Conservation (phyloP, 2,797 vertebrate genomes). For the Paedocypris micromegethes region DNA sequence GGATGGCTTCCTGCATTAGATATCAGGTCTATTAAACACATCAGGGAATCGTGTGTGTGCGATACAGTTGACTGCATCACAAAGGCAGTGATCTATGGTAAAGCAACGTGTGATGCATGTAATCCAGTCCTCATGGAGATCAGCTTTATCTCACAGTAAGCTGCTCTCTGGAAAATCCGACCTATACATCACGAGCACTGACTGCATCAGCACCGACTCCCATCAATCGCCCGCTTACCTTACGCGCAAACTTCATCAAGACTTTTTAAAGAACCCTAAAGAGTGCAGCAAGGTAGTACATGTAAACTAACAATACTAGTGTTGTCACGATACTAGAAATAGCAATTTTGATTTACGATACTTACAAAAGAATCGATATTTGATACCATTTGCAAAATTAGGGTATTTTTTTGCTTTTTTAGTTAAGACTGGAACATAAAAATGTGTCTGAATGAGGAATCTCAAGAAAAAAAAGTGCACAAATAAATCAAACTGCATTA, state of each 20-base stretch:
- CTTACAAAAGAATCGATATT: too few species aligned
- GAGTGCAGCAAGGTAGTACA: neutral
- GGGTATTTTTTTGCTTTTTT: too few species aligned
- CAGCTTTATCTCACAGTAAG: constrained; percentile 22
- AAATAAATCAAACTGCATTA: too few species aligned
- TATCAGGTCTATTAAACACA: too few species aligned
- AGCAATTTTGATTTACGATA: too few species aligned
- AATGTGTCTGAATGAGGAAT: too few species aligned
- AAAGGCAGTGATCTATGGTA: neutral
- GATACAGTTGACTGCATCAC: neutral
- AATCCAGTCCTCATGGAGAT: constrained; percentile 15
- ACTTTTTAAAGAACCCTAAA: neutral
- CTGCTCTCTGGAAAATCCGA: constrained; percentile 21
- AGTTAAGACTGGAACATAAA: too few species aligned
- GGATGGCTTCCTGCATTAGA: too few species aligned
- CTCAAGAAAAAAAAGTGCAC: too few species aligned
- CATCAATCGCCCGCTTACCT: constrained; percentile 3
- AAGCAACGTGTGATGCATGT: constrained; percentile 15
- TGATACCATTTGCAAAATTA: too few species aligned
- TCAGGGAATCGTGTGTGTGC: neutral
- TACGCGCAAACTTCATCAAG: neutral
- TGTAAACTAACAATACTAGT: too few species aligned
- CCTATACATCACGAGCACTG: constrained; percentile 12
- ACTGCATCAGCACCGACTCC: neutral
- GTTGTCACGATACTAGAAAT: too few species aligned